Base-by-base conservation (phyloP, 2,113 vertebrate species). In the Anolis carolinensis region DNA sequence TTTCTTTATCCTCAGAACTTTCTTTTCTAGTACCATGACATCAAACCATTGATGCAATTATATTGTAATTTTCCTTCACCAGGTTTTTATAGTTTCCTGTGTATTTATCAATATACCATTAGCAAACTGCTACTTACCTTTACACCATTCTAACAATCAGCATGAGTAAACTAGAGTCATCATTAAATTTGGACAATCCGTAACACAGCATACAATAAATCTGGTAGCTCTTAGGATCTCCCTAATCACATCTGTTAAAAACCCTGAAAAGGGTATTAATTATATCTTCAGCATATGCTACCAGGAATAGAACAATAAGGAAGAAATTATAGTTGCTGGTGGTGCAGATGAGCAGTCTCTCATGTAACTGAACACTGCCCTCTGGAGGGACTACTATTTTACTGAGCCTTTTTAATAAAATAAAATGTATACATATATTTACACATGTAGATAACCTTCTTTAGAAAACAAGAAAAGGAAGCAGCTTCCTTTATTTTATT, bases 321-420 rank as follows among this genome's bases (percentile, higher is more conserved):
- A 62, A 52, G 23, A 81, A 67, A 81, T 75, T 75, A 75, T 75
- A 65, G 71, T 52, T 67, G 23, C 52, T 75, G 79, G 44, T 67
- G 79, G 16, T 75, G 21, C 74, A 36, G 55, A 65, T 34, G 59
- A 86, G 32, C 55, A 86, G 74, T 25, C 73, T 82, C 39, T 92
- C 92, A 94, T 86, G 82, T 93, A 96, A 95, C 94, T 95, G 94
- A 94, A 94, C 72, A 94, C 84, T 95, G 93, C 90, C 93, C 93
- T 96, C 95, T 95, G 94, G 94, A 95, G 94, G 91, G 81, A 73
- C 10, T 84, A 83, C 48, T 89, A 86, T 80, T 67, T 87, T 73
- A 90, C 9, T 82, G 83, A 79, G 39, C 30, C 62, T 32, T 74
- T 74, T 36, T 63, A 3, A 8, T 48, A 39, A 81, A 36, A 14